Base-by-base conservation (phyloP, 2,113 vertebrate species). In the Galbula dea region DNA sequence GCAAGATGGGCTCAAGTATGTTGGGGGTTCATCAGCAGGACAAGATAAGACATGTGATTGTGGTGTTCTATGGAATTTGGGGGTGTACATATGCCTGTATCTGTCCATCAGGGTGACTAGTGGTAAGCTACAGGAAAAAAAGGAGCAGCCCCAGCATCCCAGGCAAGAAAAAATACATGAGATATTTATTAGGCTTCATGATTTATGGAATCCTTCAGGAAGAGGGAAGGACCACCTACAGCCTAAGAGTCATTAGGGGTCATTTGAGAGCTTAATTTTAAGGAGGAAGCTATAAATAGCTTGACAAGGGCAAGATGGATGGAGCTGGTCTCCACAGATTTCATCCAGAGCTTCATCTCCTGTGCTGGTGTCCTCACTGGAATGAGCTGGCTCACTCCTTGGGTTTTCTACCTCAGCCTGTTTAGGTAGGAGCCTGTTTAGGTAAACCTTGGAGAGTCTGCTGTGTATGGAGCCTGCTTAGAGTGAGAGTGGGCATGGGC, bases 1-100 rank as follows among this genome's bases (percentile, higher is more conserved):
- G 24, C 58, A 8, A 80, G 77, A 29, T 24, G 26, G 73, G 65
- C 69, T 74, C 2, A 1, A 26, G 37, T 3, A 10, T 11, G 41
- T 9, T 46, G 80, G 88, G 75, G 69, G 41, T 76, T 86, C 52
- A n/a, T 39, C 21, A 82, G 37, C 0, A 2, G 43, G 46, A 39
- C 15, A 24, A 29, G 2, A 4, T 3, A 23, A 57, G 36, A 12
- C 22, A 26, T 1, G 3, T 34, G 0, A 2, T 29, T n/a, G n/a
- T n/a, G n/a, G n/a, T n/a, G n/a, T n/a, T 23, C 54, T 54, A 0
- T 78, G 69, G 77, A 69, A 39, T 78, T 12, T 49, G 58, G 32
- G 19, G 19, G 58, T 41, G 14, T 18, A 19, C 17, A 4, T n/a
- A 3, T 11, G 41, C 1, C n/a, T n/a, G 0, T n/a, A 4, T 54